phyloP scores from a whole-genome alignment of 2,888 invertebrate genomes.

The Idaea straminata region DNA sequence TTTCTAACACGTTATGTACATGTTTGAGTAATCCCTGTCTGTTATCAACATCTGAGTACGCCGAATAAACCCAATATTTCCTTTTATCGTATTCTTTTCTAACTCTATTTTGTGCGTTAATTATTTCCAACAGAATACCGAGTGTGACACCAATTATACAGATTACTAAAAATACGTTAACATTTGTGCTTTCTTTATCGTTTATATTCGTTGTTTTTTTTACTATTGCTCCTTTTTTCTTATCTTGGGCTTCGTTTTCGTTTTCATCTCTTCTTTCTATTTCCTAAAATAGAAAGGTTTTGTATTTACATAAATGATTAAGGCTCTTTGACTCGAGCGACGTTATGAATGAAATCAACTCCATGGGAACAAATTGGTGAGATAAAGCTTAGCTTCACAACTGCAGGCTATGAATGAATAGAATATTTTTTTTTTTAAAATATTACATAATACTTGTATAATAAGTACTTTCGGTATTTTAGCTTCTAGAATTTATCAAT shows the following conservation, averaged over 20 bases:
- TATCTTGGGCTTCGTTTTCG: slow-evolving; percentile 20
- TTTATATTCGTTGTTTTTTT: slow-evolving; percentile 21
- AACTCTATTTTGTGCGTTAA: slow-evolving; percentile 48
- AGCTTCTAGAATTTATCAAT: background rate
- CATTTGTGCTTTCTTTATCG: slow-evolving; percentile 35
- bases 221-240: slow-evolving; percentile 15
- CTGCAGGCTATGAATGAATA: background rate
- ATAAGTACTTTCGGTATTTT: background rate
- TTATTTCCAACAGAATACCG: slow-evolving; percentile 55
- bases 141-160: slow-evolving; percentile 60
- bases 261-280: slow-evolving; percentile 18
- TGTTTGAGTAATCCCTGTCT: slow-evolving; percentile 86
- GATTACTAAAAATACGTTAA: slow-evolving; percentile 53
- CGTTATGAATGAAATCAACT: background rate
- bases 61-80: slow-evolving; percentile 82
- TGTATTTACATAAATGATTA: background rate
- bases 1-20: slow-evolving; percentile 87
- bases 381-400: slow-evolving; percentile 6
- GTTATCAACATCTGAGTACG: slow-evolving; percentile 75
- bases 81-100: slow-evolving; percentile 28
- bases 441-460: background rate
- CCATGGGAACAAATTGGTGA: background rate
- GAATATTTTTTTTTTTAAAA: background rate
- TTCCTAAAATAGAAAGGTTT: slow-evolving; percentile 29
- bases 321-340: background rate